A percentile compares a stretch with the other conserved stretches of the same genome.
phyloP scores from a whole-genome alignment of 2,888 invertebrate genomes.

The Xylocampa areola region DNA sequence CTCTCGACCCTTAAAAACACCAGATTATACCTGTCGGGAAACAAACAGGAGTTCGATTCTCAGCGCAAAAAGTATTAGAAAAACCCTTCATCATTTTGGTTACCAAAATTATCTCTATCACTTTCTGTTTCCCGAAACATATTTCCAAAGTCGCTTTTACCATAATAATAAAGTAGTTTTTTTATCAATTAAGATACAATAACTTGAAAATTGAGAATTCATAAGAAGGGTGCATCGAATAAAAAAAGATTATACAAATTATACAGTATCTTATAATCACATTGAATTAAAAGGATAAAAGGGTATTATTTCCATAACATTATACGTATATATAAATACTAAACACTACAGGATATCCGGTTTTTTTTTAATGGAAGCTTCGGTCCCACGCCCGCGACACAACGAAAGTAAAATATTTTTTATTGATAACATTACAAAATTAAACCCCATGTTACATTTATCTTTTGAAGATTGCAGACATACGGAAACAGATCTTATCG shows the following conservation, averaged over 20 bases:
- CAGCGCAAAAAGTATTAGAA: no score
- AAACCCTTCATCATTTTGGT: no score
- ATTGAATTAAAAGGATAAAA: constrained; percentile 60
- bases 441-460: constrained; percentile 70
- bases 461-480: constrained; percentile 58
- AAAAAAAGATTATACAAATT: constrained; percentile 49
- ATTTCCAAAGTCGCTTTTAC: constrained; percentile 15
- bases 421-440: constrained; percentile 69
- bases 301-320: constrained; percentile 62
- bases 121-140: no score
- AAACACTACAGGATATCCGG: constrained; percentile 83
- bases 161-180: constrained; percentile 3
- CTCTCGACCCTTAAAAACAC: no score
- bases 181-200: constrained; percentile 36
- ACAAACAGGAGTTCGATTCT: no score
- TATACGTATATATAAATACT: constrained; percentile 72
- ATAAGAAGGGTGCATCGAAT: constrained; percentile 29
- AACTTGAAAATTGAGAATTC: constrained; percentile 26
- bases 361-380: constrained; percentile 69
- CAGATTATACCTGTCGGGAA: no score
- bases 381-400: constrained; percentile 81
- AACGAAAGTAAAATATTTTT: constrained; percentile 63
- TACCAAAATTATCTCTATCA: no score
- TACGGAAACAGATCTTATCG: constrained; percentile 75
- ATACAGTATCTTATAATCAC: constrained; percentile 57